phyloP scores from a whole-genome alignment of 2,113 vertebrate genomes.

The Gasterosteus aculeatus region DNA sequence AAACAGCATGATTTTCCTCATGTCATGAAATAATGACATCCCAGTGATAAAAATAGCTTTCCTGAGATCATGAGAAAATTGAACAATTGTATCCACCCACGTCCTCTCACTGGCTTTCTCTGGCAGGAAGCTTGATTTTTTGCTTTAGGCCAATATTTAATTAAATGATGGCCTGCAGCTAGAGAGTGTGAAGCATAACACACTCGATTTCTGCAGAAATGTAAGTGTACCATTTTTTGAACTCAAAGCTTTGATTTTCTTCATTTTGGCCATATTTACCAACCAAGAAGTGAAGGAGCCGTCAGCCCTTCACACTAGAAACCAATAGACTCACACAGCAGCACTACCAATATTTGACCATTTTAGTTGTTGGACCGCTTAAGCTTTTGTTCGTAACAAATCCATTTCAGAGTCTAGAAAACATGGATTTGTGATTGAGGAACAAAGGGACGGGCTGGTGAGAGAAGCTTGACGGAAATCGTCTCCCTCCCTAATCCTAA shows the following conservation, averaged over 20 bases:
- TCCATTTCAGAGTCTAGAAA: conserved; percentile 27
- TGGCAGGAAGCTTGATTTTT: conserved; percentile 18
- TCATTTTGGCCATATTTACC: conserved; percentile 16
- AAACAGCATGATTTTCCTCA: conserved; percentile 27
- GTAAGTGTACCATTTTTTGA: neutral
- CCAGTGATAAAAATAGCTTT: conserved; percentile 30
- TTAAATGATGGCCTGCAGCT: conserved; percentile 63
- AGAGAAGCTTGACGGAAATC: conserved; percentile 40
- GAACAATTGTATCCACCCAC: conserved; percentile 31
- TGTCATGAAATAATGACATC: conserved; percentile 29
- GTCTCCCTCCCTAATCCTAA: neutral
- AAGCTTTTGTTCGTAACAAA: conserved; percentile 26
- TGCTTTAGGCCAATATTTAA: conserved; percentile 61
- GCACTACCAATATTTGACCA: conserved; percentile 1
- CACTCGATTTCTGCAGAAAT: neutral
- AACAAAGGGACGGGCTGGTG: conserved; percentile 22
- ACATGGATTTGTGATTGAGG: conserved; percentile 37
- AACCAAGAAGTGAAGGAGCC: conserved; percentile 17
- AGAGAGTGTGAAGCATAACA: conserved; percentile 19
- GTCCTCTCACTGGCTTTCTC: conserved; percentile 26
- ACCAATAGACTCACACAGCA: conserved; percentile 33
- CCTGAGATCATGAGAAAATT: conserved; percentile 28
- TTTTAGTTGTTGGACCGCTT: conserved; percentile 9
- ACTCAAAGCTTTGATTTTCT: conserved; percentile 18
- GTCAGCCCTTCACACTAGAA: conserved; percentile 25